Percentiles rank a stretch among this genome's conserved stretches.
Evolutionary conservation across 2,888 invertebrate species (phyloP).

Genomic region (Gandaritis pyraliata): DNA sequence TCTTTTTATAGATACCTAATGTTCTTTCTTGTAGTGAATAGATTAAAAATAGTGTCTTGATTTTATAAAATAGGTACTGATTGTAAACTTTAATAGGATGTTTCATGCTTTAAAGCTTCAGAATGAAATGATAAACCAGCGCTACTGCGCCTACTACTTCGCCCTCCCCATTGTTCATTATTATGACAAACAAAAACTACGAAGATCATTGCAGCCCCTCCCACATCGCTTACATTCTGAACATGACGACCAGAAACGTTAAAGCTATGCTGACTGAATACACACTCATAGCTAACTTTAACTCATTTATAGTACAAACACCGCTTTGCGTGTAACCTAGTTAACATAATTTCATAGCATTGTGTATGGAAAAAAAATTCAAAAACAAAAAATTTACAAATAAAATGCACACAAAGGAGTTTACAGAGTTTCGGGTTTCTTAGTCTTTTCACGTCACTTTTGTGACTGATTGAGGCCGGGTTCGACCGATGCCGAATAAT

Average conservation of each 20-base stretch:
- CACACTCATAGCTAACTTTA: conserved; percentile 20
- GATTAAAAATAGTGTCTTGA: conserved; percentile 31
- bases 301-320: conserved; percentile 18
- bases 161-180: conserved; percentile 41
- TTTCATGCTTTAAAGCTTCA: conserved; percentile 40
- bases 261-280: conserved; percentile 23
- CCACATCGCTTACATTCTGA: conserved; percentile 38
- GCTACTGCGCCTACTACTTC: conserved; percentile 39
- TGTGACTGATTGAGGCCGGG: too few relatives aligned
- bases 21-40: conserved; percentile 35
- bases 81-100: conserved; percentile 27
- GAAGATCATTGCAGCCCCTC: conserved; percentile 60
- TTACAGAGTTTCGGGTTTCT: too few relatives aligned
- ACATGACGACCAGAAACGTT: conserved; percentile 14
- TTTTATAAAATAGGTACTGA: conserved; percentile 29
- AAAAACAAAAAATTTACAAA: not conserved
- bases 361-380: not conserved
- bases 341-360: not conserved
- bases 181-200: conserved; percentile 47
- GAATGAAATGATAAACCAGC: conserved; percentile 30
- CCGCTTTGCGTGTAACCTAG: conserved; percentile 29
- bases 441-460: too few relatives aligned
- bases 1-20: conserved; percentile 25
- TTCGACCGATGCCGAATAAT: too few relatives aligned
- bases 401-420: too few relatives aligned